Evolutionary conservation across 2,888 invertebrate species (phyloP).

Genomic region (Clepsis dumicolana): DNA sequence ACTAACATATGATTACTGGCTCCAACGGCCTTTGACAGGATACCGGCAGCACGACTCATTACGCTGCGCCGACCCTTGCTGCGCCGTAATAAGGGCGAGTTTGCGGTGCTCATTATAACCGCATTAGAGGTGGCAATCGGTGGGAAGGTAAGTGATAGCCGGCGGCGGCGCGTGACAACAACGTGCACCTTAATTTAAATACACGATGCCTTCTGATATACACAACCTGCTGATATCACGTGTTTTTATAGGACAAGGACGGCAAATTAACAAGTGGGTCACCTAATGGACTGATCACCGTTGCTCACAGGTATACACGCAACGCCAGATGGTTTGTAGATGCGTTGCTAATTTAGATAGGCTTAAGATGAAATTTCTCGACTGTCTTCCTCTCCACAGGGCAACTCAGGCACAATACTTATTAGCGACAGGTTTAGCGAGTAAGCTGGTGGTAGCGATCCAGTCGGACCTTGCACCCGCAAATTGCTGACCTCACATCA

Average conservation of each 20-base stretch:
- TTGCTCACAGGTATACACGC: too few relatives aligned
- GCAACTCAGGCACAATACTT: too few relatives aligned
- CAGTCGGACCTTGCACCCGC: too few relatives aligned
- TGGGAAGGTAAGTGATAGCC: constrained; percentile 33
- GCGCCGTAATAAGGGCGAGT: constrained; percentile 15
- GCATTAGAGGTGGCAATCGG: constrained; percentile 35
- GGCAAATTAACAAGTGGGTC: too few relatives aligned
- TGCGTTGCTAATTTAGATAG: too few relatives aligned
- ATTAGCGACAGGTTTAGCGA: too few relatives aligned
- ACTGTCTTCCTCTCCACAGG: too few relatives aligned
- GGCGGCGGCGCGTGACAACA: constrained; percentile 29
- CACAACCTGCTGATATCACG: neutral
- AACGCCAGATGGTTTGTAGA: too few relatives aligned
- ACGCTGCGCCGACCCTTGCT: constrained; percentile 12
- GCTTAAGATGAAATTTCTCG: too few relatives aligned
- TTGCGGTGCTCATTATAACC: constrained; percentile 33
- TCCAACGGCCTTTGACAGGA: neutral
- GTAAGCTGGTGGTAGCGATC: too few relatives aligned
- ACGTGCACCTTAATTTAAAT: neutral
- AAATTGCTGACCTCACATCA: too few relatives aligned
- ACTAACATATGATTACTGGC: neutral
- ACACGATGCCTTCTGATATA: neutral
- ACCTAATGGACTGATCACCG: too few relatives aligned
- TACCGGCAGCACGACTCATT: constrained; percentile 38
- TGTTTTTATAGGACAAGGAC: neutral